Percentiles rank a stretch among this genome's conserved stretches.
phyloP scores from a whole-genome alignment of 2,888 invertebrate species.

The Copidosoma aretas region DNA sequence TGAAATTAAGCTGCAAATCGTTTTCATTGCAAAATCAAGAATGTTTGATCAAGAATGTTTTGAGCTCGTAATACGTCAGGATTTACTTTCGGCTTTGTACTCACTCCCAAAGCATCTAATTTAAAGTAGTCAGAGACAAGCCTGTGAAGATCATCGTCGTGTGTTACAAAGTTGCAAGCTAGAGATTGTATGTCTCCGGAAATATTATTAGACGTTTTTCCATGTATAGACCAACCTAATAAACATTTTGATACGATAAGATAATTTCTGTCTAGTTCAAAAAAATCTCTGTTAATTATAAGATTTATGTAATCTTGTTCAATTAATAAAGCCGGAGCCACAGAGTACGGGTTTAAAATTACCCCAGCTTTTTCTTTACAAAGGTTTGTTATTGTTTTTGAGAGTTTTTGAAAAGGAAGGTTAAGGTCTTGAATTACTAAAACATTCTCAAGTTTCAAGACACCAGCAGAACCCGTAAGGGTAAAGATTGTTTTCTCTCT shows the following conservation, averaged over 20 bases:
- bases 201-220: too few relatives aligned
- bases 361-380: neutral
- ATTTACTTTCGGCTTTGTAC: too few relatives aligned
- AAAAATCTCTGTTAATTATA: neutral
- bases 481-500: neutral
- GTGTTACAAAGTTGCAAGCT: too few relatives aligned
- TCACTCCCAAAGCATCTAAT: too few relatives aligned
- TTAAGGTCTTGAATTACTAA: neutral
- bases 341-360: neutral
- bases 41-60: too few relatives aligned
- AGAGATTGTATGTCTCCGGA: too few relatives aligned
- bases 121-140: too few relatives aligned
- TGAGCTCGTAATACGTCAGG: too few relatives aligned
- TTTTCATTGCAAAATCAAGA: too few relatives aligned
- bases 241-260: neutral
- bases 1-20: too few relatives aligned
- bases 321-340: neutral
- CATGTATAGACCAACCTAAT: neutral
- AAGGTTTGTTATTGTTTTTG: neutral
- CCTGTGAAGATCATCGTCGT: too few relatives aligned
- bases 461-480: neutral
- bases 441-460: neutral
- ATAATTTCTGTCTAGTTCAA: neutral
- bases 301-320: neutral
- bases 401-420: neutral